Evolutionary conservation across 1,140 invertebrate genomes (phyloP), one percentile per base, ranked within the genome.

Genomic region (Listronotus bonariensis): DNA sequence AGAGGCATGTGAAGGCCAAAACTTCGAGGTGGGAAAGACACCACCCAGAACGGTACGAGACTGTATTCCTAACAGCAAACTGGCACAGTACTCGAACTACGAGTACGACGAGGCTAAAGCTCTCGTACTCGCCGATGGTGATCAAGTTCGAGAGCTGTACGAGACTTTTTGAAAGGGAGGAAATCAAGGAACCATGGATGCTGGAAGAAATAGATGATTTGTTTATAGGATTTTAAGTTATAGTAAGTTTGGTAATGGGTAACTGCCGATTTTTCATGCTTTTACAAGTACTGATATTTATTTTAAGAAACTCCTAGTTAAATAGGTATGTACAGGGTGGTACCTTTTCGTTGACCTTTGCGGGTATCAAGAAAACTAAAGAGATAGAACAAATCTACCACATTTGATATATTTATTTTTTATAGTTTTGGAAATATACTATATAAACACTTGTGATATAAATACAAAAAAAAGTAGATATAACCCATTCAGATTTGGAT

Each of bases 151-250:
- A 69, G 15, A 45, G 46, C 14, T 49, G 4, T 49, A 52, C 61
- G 49, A 62, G 1, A 49, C 26, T 0, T 53, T n/a, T 65, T 10
- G 31, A 31, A 15, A 20, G 17, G 15, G 18, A 52, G 1, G 54
- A 51, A 10, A 17, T 58, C 15, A 68, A 62, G 10, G 77, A 78
- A 62, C 73, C 76, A 9, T 78, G 76, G 76, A 74, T 77, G 70
- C 31, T 74, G 48, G 69, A 73, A 12, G 75, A 76, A 65, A 73
- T 76, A 7, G 73, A 77, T 43, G 59, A 73, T 52, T 51, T 76
- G 14, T 73, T 71, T 53, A 59, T 67, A 36, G 72, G 65, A 65
- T 71, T 75, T 43, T 63, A 38, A 54, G 40, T 68, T 63, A 65
- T 26, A 48, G 58, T 62, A 42, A 53, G 41, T 36, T 34, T 5